Conservation (phyloP, 1,140 invertebrate genomes). For the Dendrolimus kikuchii region DNA sequence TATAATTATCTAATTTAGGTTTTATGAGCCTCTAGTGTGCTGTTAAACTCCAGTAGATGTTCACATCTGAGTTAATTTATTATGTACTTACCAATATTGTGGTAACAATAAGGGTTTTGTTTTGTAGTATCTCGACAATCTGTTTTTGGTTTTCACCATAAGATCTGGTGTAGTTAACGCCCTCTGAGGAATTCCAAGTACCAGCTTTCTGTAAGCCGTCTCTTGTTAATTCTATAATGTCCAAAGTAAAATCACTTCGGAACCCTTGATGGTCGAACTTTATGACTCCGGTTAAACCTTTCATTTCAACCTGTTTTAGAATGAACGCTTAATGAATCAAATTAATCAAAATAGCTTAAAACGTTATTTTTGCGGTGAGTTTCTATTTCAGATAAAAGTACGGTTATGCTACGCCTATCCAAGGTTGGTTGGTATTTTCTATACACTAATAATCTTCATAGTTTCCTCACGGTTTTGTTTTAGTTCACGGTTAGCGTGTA, state of each 20-base stretch:
- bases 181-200: conserved; percentile 90
- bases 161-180: conserved; percentile 92
- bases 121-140: conserved; percentile 90
- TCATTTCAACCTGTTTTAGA: conserved; percentile 85
- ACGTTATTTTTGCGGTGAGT: not conserved
- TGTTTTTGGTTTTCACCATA: conserved; percentile 87
- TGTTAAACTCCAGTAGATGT: conserved; percentile 21
- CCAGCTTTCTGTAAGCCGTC: conserved; percentile 88
- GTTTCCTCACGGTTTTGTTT: too few relatives aligned
- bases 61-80: conserved; percentile 8
- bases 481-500: too few relatives aligned
- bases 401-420: too few relatives aligned
- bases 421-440: too few relatives aligned
- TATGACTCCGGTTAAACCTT: conserved; percentile 92
- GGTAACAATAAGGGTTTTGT: conserved; percentile 93
- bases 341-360: conserved; percentile 1
- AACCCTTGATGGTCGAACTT: conserved; percentile 96
- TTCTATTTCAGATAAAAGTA: too few relatives aligned
- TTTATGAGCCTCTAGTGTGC: conserved; percentile 29
- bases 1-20: conserved; percentile 31
- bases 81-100: conserved; percentile 87
- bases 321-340: not conserved
- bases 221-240: conserved; percentile 90
- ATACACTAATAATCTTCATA: too few relatives aligned
- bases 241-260: conserved; percentile 90